phyloP scores from a whole-genome alignment of 2,797 vertebrate genomes.

The Triplophysa yarkandensis region DNA sequence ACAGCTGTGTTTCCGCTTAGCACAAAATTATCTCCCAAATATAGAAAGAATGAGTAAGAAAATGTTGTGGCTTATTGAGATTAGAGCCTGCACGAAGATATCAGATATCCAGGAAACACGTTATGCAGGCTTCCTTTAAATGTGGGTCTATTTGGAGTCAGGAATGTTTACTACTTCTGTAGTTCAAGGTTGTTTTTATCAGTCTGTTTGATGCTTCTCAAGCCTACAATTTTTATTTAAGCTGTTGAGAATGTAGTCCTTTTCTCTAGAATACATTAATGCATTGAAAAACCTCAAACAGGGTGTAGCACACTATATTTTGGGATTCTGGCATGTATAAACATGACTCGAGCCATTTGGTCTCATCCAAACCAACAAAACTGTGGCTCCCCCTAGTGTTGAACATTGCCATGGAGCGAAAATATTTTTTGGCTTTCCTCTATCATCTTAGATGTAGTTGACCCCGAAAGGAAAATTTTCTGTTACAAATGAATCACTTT shows the following conservation, averaged over 20 bases:
- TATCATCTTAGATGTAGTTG: too few relatives aligned
- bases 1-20: slow-evolving; percentile 27
- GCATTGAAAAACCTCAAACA: not conserved
- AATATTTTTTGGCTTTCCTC: not conserved
- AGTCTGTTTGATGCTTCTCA: too few relatives aligned
- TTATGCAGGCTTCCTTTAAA: slow-evolving; percentile 4
- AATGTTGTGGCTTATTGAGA: slow-evolving; percentile 5
- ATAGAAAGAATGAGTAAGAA: not conserved
- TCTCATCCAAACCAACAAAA: not conserved
- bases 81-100: not conserved
- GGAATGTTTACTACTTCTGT: slow-evolving; percentile 30
- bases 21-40: slow-evolving; percentile 12
- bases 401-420: not conserved
- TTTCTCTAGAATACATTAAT: not conserved
- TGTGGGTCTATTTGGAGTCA: slow-evolving; percentile 26
- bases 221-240: not conserved
- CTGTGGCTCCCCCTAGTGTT: slow-evolving; percentile 46
- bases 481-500: too few relatives aligned
- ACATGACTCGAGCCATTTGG: not conserved
- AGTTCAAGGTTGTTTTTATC: not conserved
- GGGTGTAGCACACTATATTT: not conserved
- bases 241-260: not conserved
- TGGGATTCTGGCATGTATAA: not conserved
- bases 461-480: too few relatives aligned
- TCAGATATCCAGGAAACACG: slow-evolving; percentile 44